Conservation (phyloP, 2,888 invertebrate species). For the Drosophila recens region DNA sequence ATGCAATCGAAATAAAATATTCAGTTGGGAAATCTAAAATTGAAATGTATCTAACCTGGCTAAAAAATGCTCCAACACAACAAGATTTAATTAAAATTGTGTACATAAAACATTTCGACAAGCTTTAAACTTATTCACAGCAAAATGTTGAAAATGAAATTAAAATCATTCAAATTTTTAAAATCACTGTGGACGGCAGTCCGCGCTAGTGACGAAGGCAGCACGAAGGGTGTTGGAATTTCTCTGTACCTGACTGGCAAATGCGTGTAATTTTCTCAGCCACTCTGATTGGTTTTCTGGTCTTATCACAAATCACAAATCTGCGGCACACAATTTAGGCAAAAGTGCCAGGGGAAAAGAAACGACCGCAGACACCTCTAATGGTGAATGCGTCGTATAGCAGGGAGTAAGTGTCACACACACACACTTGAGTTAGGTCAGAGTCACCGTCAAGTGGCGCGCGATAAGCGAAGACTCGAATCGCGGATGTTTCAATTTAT, state of each 20-base stretch:
- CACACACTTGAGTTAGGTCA: conserved; percentile 49
- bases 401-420: conserved; percentile 29
- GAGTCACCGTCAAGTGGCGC: conserved; percentile 36
- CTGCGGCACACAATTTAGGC: conserved; percentile 39
- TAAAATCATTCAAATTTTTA: no score
- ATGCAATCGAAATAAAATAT: neutral
- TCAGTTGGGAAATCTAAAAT: neutral
- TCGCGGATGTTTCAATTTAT: conserved; percentile 41
- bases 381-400: conserved; percentile 1
- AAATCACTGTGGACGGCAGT: no score
- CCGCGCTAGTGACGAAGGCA: no score
- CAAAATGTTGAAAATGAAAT: no score
- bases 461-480: conserved; percentile 33
- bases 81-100: no score
- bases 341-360: conserved; percentile 26
- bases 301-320: conserved; percentile 47
- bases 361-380: conserved; percentile 19
- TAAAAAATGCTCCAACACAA: neutral
- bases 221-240: no score
- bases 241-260: conserved; percentile 23
- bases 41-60: conserved; percentile 9
- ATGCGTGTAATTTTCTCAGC: conserved; percentile 16
- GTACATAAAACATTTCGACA: no score
- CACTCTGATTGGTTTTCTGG: conserved; percentile 31
- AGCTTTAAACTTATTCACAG: no score